Percentiles rank a stretch among this genome's conserved stretches.
phyloP scores from a whole-genome alignment of 1,140 invertebrate species.

The Aphaenogaster rudis region DNA sequence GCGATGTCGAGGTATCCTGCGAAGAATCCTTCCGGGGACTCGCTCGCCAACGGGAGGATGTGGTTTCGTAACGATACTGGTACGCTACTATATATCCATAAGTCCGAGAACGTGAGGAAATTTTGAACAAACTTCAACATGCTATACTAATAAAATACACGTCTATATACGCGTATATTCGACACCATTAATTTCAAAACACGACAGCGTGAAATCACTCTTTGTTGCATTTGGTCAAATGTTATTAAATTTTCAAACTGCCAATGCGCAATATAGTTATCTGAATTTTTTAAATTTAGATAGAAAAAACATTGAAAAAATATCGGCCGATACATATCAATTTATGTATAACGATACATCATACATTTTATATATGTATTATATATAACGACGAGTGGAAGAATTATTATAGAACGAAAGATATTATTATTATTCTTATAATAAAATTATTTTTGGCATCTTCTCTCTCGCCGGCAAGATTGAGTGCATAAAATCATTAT shows the following conservation, averaged over 20 bases:
- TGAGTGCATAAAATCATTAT: neutral
- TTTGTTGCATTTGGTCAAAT: neutral
- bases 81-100: constrained; percentile 15
- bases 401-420: neutral
- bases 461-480: neutral
- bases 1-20: constrained; percentile 18
- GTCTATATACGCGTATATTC: neutral
- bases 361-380: too few species aligned
- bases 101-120: constrained; percentile 33
- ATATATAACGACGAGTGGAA: neutral
- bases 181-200: neutral
- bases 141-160: neutral
- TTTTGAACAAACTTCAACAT: neutral
- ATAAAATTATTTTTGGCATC: neutral
- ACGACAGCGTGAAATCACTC: neutral
- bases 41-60: neutral
- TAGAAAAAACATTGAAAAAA: neutral
- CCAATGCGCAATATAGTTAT: neutral
- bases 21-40: constrained; percentile 26
- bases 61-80: constrained; percentile 43
- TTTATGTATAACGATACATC: too few species aligned
- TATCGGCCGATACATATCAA: neutral
- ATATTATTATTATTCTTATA: neutral
- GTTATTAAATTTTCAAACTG: neutral
- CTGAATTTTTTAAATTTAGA: neutral